phyloP scores from a whole-genome alignment of 2,888 invertebrate species.

The Dryobotodes eremita region DNA sequence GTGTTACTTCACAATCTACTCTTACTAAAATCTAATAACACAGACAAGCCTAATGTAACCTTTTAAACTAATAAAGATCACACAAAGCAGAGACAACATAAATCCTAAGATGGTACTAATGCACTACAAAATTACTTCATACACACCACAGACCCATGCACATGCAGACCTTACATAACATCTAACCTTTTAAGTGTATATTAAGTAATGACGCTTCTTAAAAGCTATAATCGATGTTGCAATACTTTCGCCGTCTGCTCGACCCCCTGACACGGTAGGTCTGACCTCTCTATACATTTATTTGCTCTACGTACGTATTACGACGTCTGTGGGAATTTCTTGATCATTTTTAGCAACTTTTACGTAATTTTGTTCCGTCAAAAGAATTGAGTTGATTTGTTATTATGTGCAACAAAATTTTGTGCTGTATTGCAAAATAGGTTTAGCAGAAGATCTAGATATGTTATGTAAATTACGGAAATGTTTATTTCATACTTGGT shows the following conservation, averaged over 20 bases:
- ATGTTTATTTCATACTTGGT: conserved; percentile 43
- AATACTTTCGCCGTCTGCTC: conserved; percentile 72
- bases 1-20: conserved; percentile 3
- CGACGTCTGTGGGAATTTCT: conserved; percentile 56
- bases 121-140: conserved; percentile 62
- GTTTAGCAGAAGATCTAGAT: conserved; percentile 59
- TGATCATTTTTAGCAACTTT: conserved; percentile 55
- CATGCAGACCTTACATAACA: conserved; percentile 71
- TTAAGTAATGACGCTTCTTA: conserved; percentile 72
- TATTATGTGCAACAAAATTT: conserved; percentile 21
- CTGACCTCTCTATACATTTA: conserved; percentile 68
- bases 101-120: conserved; percentile 28
- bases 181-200: conserved; percentile 69
- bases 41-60: conserved; percentile 24
- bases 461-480: conserved; percentile 57
- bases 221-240: conserved; percentile 72
- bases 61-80: conserved; percentile 42
- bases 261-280: conserved; percentile 66
- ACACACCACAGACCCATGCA: conserved; percentile 63
- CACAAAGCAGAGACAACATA: conserved; percentile 19
- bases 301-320: conserved; percentile 64
- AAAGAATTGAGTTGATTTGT: conserved; percentile 46
- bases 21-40: neutral
- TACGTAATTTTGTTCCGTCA: conserved; percentile 47
- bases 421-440: conserved; percentile 51